Evolutionary conservation across 2,113 vertebrate genomes (phyloP).

Genomic region (Parotia lawesii): DNA sequence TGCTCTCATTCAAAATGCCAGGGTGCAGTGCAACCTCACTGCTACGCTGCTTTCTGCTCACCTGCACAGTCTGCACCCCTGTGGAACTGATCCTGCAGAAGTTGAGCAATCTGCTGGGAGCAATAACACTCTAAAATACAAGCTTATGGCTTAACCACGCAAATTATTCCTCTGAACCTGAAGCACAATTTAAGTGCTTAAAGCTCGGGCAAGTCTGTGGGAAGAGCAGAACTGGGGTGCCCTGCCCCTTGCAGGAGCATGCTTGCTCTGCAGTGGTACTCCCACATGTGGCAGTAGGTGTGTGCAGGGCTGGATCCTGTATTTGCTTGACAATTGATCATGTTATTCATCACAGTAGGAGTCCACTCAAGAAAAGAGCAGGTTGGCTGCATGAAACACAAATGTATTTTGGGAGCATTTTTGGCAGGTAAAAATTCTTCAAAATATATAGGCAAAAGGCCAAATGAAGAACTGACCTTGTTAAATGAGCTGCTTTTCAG

Average conservation of each 20-base stretch:
- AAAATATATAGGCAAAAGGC: not conserved
- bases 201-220: not conserved
- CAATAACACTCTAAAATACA: not conserved
- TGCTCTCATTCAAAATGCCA: not conserved
- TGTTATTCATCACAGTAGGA: not conserved
- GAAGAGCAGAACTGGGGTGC: not conserved
- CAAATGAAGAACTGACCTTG: not conserved
- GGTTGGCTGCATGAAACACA: not conserved
- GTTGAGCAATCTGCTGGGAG: not conserved
- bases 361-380: not conserved
- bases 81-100: not conserved
- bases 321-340: not conserved
- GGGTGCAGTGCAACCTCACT: rapidly evolving
- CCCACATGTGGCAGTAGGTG: no score
- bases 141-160: not conserved
- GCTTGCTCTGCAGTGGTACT: rapidly evolving
- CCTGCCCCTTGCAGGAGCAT: not conserved
- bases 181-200: not conserved
- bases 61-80: not conserved
- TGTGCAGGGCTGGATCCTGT: not conserved
- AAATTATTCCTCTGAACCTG: not conserved
- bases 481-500: not conserved
- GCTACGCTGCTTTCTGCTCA: not conserved
- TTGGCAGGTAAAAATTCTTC: not conserved
- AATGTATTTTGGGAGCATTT: not conserved